Percentiles rank a stretch among this genome's conserved stretches.
These are phyloP conservation scores for Amblyteles armatorius DNA, from an alignment of 2,888 invertebrate species.

Conservation along the genomic window DNA sequence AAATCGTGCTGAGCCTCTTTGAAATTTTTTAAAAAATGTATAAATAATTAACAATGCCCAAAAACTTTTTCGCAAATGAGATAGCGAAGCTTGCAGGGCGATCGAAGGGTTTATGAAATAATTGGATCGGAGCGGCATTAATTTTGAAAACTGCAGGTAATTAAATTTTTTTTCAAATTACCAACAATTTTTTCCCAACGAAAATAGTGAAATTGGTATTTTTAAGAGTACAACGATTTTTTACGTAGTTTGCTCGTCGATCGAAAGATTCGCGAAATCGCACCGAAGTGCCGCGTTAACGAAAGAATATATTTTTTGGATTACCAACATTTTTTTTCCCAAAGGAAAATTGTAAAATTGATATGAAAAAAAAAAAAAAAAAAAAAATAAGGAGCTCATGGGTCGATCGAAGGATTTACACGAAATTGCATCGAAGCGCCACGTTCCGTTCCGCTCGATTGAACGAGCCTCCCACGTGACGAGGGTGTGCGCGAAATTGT, in stretches of 20 bases:
- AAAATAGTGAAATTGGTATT: background rate
- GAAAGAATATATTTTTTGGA: too few species aligned
- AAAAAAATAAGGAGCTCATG: background rate
- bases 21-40: constrained; percentile 3
- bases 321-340: too few species aligned
- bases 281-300: too few species aligned
- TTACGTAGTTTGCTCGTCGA: constrained; percentile 1
- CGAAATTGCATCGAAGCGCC: background rate
- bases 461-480: constrained; percentile 36
- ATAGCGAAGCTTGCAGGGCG: background rate
- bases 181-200: background rate
- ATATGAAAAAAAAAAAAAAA: too few species aligned
- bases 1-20: background rate
- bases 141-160: background rate
- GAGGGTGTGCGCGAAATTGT: constrained; percentile 56
- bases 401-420: background rate
- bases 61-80: background rate
- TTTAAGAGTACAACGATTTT: background rate
- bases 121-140: background rate
- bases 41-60: background rate
- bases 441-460: constrained; percentile 43
- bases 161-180: too few species aligned
- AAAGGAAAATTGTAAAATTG: background rate
- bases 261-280: too few species aligned
- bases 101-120: too few species aligned